Conservation (phyloP, 2,888 invertebrate species). For the Notodonta dromedarius region DNA sequence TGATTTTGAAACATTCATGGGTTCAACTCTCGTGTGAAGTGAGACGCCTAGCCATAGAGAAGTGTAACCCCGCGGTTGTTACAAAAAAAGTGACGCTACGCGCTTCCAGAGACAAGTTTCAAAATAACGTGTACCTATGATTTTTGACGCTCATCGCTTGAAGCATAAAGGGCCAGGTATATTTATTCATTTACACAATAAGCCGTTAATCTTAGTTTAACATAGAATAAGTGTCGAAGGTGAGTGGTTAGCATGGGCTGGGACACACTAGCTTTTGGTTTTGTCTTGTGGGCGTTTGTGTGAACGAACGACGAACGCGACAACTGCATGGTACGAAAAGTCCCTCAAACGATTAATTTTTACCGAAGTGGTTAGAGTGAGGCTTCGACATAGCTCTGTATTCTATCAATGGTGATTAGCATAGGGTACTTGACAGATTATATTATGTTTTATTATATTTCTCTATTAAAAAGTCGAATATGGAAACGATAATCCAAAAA, state of each 20-base stretch:
- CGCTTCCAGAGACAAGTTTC: neutral
- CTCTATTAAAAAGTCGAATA: too few relatives aligned
- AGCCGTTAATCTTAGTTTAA: conserved; percentile 27
- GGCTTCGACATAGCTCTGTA: conserved; percentile 66
- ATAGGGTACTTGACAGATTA: conserved; percentile 12
- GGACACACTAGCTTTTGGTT: conserved; percentile 78
- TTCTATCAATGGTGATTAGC: conserved; percentile 69
- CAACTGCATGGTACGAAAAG: conserved; percentile 60
- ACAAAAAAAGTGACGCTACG: too few relatives aligned
- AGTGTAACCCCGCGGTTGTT: too few relatives aligned
- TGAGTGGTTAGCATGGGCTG: conserved; percentile 73
- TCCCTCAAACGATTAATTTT: conserved; percentile 57
- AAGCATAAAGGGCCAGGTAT: neutral
- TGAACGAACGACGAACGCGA: conserved; percentile 42
- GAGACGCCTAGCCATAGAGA: too few relatives aligned
- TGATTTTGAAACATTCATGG: too few relatives aligned
- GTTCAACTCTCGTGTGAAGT: too few relatives aligned
- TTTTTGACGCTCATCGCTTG: neutral
- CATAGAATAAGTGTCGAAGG: conserved; percentile 43
- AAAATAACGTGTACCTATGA: neutral
- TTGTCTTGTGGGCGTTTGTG: conserved; percentile 72
- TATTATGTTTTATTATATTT: too few relatives aligned
- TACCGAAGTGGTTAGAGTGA: conserved; percentile 52
- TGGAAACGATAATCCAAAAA: too few relatives aligned
- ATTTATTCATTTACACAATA: neutral